Evolutionary conservation across 2,888 invertebrate species (phyloP).

Genomic region (Nemotelus pantherinus): DNA sequence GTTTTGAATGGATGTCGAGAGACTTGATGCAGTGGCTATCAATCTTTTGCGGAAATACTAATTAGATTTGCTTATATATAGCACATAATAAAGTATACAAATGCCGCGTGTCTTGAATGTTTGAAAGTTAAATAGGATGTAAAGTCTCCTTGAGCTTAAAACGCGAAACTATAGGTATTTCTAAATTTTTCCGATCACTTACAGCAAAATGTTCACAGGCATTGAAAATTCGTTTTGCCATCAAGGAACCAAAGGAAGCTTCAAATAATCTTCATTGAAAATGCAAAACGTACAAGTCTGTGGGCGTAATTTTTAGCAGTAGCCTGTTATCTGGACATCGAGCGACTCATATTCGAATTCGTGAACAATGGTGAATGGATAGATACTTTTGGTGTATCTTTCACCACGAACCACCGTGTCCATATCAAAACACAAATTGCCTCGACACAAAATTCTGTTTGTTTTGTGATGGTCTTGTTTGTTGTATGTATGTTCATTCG

Average conservation of each 20-base stretch:
- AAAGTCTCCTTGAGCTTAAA: too few relatives aligned
- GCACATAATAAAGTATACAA: too few relatives aligned
- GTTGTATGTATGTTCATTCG: neutral
- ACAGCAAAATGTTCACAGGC: neutral
- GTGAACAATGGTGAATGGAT: constrained; percentile 30
- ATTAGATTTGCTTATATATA: too few relatives aligned
- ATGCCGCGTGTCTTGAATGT: too few relatives aligned
- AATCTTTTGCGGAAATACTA: too few relatives aligned
- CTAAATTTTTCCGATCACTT: neutral
- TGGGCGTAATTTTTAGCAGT: constrained; percentile 42
- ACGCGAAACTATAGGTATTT: too few relatives aligned
- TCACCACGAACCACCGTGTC: neutral
- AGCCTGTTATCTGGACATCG: constrained; percentile 15
- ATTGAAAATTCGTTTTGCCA: neutral
- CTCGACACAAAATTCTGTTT: constrained; percentile 35
- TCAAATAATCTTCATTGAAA: constrained; percentile 2
- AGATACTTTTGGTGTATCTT: constrained; percentile 31
- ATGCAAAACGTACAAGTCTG: constrained; percentile 27
- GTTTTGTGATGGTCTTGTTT: constrained; percentile 20
- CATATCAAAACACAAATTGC: constrained; percentile 41
- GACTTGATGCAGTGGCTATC: too few relatives aligned
- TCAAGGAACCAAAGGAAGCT: too few relatives aligned
- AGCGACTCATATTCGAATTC: neutral
- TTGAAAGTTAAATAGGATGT: too few relatives aligned
- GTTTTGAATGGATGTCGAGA: too few relatives aligned